Evolutionary conservation across 2,797 vertebrate species (phyloP), one percentile per base, ranked within the genome.

Genomic region (Acanthornis magna): DNA sequence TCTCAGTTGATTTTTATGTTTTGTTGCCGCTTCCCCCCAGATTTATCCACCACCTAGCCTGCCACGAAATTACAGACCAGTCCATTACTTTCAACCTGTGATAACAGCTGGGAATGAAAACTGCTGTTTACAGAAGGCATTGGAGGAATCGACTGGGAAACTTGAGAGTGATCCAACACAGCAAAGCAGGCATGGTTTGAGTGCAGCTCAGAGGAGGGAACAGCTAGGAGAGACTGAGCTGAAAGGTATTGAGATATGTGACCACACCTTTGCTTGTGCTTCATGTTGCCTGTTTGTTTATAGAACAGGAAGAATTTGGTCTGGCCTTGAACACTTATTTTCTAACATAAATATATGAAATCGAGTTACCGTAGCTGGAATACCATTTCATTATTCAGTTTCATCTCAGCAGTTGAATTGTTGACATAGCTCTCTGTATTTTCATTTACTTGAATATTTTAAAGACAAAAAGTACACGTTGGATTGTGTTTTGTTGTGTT

Each of bases 11-110:
- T 61, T 70, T 78, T 60, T 74, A 30, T 91, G 20, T 92, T 80
- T 86, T 81, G 42, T 89, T 3, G 3, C 66, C 29, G 30, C 25
- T 47, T 23, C 8, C 25, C 10, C 1, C 61, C 14, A 99, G 99
- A 75, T 98, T 68, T 99, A 99, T 78, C 98, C 97, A 32, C 98
- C 99, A 1, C 99, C 99, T 23, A 73, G 89, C 36, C 96, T 99
- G 67, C 99, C 99, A n/a, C 97, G 96, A 9, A 97, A 98, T 95
- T 99, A 98, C 84, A 98, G 98, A 8, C 99, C 99, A 0, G 97
- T 99, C n/a, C 99, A 98, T 95, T 98, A 98, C 65, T 99, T 99
- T 78, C 97, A 97, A 15, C 98, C 98, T 0, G 91, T 98, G 20
- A 45, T 99, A 10, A 85, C 97, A 29, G 65, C 97, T 9, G 96